Evolutionary conservation across 1,140 invertebrate species (phyloP), one percentile per base, ranked within the genome.

Genomic region (Camponotus floridanus): DNA sequence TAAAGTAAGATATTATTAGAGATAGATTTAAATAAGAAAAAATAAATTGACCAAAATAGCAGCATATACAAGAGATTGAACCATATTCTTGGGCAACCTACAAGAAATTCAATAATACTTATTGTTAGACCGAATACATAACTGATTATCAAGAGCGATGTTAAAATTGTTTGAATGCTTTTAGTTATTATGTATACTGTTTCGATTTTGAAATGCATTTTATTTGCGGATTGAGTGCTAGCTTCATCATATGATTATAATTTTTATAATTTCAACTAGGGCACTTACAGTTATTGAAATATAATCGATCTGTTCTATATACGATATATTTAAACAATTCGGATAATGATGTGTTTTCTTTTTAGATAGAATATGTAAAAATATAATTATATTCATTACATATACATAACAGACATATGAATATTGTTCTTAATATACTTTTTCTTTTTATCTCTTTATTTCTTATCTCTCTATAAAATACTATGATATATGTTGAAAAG

Each of bases 81-180:
- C 42, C 70, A 64, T 26, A 42, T 7, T 74, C 13, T 74, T 21
- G 26, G 15, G 1, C 62, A 0, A 26, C 5, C n/a, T 48, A 7
- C 6, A 2, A 42, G 59, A 39, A 61, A 84, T n/a, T 76, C 31
- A 6, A 64, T 7, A 36, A 83, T 26, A 21, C 31, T 36, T 18
- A n/a, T n/a, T n/a, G n/a, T n/a, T n/a, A 84, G 0, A 51, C 70
- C 59, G 5, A 6, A 48, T 7, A 64, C 55, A 48, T 74, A 62
- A 62, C 26, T 36, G 1, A 62, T 21, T 7, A 84, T 59, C 7
- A 84, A 18, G 8, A 84, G 31, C 3, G 70, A 42, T 3, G 59
- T 61, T 8, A 84, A 45, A 15, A 62, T 8, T 26, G n/a, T 26
- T 6, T 0, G 39, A 59, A 84, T 21, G 18, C 4, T 48, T 13